Evolutionary conservation across 2,797 vertebrate species (phyloP), one percentile per base, ranked within the genome.

Genomic region (Serranus cabrilla): DNA sequence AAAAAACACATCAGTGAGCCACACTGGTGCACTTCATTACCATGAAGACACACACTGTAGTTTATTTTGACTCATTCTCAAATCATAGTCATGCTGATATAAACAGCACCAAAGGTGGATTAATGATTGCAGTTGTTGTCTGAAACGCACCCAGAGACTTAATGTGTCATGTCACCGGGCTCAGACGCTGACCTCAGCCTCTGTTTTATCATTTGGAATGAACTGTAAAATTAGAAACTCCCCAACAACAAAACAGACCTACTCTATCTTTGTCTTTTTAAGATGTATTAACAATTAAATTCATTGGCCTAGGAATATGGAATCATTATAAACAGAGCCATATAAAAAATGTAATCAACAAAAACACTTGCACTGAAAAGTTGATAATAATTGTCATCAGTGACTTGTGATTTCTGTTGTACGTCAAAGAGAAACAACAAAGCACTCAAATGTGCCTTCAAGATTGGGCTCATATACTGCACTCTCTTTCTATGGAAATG

Each of bases 381-480:
- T n/a, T n/a, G n/a, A n/a, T n/a, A n/a, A n/a, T n/a, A n/a, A n/a
- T n/a, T n/a, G n/a, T n/a, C n/a, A n/a, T n/a, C n/a, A n/a, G n/a
- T n/a, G n/a, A n/a, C 54, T 42, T 17, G 51, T 70, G 47, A n/a
- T 11, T 7, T 66, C 11, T 8, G 31, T 54, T 23, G n/a, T n/a
- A 40, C 0, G 11, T 70, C 40, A 66, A 4, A 62, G 46, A 47
- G 54, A 5, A 63, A 58, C 42, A 14, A 43, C 34, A 83, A 21
- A 70, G 52, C 58, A 20, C 43, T 62, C 14, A 8, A 16, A 50
- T 9, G 46, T 21, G 51, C 56, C 52, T 58, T 27, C 2, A 37
- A 56, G 62, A 73, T 12, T 21, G 13, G 18, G 51, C 13, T 72
- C 1, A 0, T 23, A 18, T 13, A 46, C 11, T 27, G 0, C 43